phyloP scores from a whole-genome alignment of 2,113 vertebrate genomes.

The Okapia johnstoni region DNA sequence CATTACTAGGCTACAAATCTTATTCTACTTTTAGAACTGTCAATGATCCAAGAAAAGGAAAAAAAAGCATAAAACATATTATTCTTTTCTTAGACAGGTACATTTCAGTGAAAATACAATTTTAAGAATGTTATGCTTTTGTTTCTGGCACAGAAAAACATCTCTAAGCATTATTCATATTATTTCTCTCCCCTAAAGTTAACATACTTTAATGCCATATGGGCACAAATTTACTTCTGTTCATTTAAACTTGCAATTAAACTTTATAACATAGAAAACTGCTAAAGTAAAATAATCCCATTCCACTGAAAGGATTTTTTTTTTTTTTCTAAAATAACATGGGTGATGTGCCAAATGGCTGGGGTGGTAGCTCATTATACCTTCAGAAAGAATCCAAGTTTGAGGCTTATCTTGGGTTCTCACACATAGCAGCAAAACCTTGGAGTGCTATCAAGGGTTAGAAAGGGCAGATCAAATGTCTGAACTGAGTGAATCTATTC shows the following conservation, averaged over 20 bases:
- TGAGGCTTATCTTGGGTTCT: constrained; percentile 68
- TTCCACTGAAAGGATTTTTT: constrained; percentile 69
- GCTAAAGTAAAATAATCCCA: constrained; percentile 77
- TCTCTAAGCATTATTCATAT: constrained; percentile 76
- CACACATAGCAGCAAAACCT: constrained; percentile 44
- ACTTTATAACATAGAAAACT: constrained; percentile 77
- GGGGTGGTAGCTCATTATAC: constrained; percentile 75
- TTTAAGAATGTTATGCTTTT: constrained; percentile 73
- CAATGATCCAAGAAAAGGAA: constrained; percentile 33
- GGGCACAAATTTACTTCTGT: constrained; percentile 78
- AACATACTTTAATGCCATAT: constrained; percentile 78
- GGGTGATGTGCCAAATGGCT: constrained; percentile 75
- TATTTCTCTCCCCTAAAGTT: constrained; percentile 75
- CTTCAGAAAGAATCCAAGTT: constrained; percentile 73
- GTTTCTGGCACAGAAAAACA: constrained; percentile 72
- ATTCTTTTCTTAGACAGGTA: constrained; percentile 70
- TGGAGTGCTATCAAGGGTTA: constrained; percentile 54
- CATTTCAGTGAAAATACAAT: constrained; percentile 59
- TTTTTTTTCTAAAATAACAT: constrained; percentile 70
- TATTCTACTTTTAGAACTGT: constrained; percentile 63
- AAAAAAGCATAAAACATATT: constrained; percentile 61
- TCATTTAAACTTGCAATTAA: constrained; percentile 78
- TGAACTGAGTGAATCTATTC: constrained; percentile 10
- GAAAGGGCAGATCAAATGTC: constrained; percentile 50
- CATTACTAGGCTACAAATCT: constrained; percentile 71